phyloP scores from a whole-genome alignment of 2,888 invertebrate species.

The Chloroclysta siterata region DNA sequence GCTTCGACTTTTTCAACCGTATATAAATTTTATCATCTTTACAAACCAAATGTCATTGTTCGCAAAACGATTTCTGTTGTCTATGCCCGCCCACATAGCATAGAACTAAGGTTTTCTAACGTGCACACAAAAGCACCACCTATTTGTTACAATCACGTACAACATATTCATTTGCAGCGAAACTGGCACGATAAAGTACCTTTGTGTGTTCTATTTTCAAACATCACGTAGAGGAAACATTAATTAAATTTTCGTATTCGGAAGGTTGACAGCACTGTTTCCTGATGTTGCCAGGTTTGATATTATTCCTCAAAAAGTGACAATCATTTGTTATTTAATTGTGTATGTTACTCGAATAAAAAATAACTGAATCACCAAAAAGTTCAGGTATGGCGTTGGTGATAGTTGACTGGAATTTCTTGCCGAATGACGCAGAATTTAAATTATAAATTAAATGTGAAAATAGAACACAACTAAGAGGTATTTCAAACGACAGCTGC shows the following conservation, averaged over 20 bases:
- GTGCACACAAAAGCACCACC: conserved; percentile 57
- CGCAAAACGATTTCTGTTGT: conserved; percentile 28
- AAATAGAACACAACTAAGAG: too few relatives aligned
- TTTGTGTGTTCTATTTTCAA: conserved; percentile 61
- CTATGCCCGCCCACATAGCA: conserved; percentile 51
- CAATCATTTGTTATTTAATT: not conserved
- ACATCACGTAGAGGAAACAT: conserved; percentile 67
- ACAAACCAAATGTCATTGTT: conserved; percentile 14
- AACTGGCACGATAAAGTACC: conserved; percentile 61
- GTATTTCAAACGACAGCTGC: too few relatives aligned
- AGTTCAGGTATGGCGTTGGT: too few relatives aligned
- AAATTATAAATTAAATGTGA: too few relatives aligned
- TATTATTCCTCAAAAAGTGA: conserved; percentile 13
- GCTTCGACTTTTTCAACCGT: not conserved
- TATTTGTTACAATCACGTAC: conserved; percentile 75
- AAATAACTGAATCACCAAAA: not conserved
- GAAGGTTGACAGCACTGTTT: conserved; percentile 41
- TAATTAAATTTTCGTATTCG: conserved; percentile 42
- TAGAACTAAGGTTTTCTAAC: conserved; percentile 54
- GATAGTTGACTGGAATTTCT: too few relatives aligned
- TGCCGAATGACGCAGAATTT: not conserved
- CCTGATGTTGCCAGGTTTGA: conserved; percentile 35
- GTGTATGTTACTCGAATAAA: not conserved
- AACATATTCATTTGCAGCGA: conserved; percentile 56
- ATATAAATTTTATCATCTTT: not conserved